A percentile compares a stretch with the other conserved stretches of the same genome.
These are phyloP conservation scores for Himalopsyche japonica DNA, from an alignment of 2,888 invertebrate species.

Conservation along the genomic window DNA sequence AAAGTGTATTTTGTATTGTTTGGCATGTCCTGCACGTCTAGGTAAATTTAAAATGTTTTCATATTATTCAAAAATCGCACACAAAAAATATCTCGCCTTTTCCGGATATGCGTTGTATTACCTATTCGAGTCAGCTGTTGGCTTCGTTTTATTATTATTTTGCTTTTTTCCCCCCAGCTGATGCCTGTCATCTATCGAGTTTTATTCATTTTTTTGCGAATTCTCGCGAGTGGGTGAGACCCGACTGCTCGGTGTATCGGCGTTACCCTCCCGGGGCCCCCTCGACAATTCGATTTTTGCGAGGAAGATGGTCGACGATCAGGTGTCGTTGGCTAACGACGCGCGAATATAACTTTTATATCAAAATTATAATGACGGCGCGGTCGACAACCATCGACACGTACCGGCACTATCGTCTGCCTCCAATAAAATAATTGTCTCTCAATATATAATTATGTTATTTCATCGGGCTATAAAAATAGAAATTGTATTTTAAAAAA, in stretches of 20 bases:
- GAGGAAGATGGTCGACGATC: not conserved
- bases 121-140: not conserved
- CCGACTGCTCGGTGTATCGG: not conserved
- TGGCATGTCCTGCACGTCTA: not conserved
- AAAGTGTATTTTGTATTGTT: not conserved
- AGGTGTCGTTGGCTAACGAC: not conserved
- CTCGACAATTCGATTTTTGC: not conserved
- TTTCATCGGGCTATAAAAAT: no score
- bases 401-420: no score
- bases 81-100: not conserved
- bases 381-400: not conserved
- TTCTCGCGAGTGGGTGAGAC: not conserved
- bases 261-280: not conserved
- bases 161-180: not conserved
- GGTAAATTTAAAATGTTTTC: not conserved
- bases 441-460: no score
- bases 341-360: not conserved
- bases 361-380: not conserved
- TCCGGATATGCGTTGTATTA: slow-evolving; percentile 1
- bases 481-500: no score
- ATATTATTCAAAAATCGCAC: not conserved
- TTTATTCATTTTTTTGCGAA: not conserved
- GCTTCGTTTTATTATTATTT: not conserved
- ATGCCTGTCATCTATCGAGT: not conserved
- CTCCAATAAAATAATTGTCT: no score